A percentile compares a stretch with the other conserved stretches of the same genome.
phyloP scores from a whole-genome alignment of 2,113 vertebrate genomes.

The Catharus fuscescens region DNA sequence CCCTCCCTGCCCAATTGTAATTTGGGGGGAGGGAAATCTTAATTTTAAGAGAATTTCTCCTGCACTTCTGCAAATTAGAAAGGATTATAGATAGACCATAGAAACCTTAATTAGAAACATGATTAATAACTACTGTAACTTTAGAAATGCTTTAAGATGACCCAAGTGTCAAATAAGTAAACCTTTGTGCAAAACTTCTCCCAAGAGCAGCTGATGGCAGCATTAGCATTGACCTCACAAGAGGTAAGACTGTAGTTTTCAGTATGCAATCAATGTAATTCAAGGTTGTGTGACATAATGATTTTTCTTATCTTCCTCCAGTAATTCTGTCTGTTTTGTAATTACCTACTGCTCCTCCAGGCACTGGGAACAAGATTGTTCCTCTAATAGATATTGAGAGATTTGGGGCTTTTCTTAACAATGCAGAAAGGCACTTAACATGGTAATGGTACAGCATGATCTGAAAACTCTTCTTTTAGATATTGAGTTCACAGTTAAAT shows the following conservation, averaged over 20 bases:
- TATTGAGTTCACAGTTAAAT: not conserved
- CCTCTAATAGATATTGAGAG: not conserved
- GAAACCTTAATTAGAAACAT: slow-evolving; percentile 14
- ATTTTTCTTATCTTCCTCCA: slow-evolving; percentile 44
- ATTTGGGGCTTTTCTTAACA: not conserved
- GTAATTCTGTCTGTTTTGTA: slow-evolving; percentile 17
- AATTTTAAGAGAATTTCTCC: not conserved
- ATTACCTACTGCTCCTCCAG: slow-evolving; percentile 4
- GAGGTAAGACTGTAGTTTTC: not conserved
- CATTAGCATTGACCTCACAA: not conserved
- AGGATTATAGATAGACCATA: not conserved
- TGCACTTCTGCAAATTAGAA: not conserved
- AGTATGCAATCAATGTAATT: not conserved
- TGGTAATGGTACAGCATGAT: not conserved
- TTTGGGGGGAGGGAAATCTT: not conserved
- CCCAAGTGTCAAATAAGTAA: not conserved
- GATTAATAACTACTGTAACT: not conserved
- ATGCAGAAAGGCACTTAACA: not conserved
- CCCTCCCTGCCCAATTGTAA: fast-evolving
- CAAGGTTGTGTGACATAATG: slow-evolving; percentile 1
- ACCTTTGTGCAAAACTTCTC: not conserved
- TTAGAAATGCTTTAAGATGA: not conserved
- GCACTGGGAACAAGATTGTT: not conserved
- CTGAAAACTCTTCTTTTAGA: not conserved
- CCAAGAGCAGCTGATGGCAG: not conserved